phyloP scores from a whole-genome alignment of 2,797 vertebrate genomes.

The Pipistrellus pipistrellus region DNA sequence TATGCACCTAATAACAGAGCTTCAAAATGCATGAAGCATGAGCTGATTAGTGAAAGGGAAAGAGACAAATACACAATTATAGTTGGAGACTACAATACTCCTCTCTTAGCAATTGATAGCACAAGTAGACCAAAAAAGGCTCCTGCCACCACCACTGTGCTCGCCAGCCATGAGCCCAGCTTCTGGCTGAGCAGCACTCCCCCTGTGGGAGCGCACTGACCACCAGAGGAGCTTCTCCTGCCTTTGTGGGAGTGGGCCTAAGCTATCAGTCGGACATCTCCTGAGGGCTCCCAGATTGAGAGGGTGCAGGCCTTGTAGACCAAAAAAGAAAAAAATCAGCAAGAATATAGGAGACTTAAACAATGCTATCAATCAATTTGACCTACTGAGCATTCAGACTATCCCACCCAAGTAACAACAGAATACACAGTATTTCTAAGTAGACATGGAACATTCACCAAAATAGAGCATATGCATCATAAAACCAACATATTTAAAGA shows the following conservation, averaged over 20 bases:
- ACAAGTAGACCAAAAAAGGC: background rate
- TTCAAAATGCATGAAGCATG: background rate
- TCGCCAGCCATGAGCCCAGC: too few species aligned
- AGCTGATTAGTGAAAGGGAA: background rate
- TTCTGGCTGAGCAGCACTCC: too few species aligned
- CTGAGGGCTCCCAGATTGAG: too few species aligned
- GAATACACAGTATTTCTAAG: background rate
- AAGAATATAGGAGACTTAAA: background rate
- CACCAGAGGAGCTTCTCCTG: too few species aligned
- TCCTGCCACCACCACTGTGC: too few species aligned
- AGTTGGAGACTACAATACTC: background rate
- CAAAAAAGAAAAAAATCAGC: background rate
- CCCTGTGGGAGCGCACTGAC: too few species aligned
- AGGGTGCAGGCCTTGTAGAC: too few species aligned
- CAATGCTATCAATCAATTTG: background rate
- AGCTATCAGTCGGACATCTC: too few species aligned
- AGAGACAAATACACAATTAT: background rate
- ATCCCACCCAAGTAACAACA: background rate
- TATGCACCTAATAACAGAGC: background rate
- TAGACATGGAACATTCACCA: background rate
- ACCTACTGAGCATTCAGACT: background rate
- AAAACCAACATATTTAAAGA: slow-evolving; percentile 5
- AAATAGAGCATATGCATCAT: background rate
- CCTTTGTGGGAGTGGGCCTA: too few species aligned
- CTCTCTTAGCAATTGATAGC: background rate